Base-by-base conservation (phyloP, 2,888 invertebrate species). In the Chromoteleia sp. region DNA sequence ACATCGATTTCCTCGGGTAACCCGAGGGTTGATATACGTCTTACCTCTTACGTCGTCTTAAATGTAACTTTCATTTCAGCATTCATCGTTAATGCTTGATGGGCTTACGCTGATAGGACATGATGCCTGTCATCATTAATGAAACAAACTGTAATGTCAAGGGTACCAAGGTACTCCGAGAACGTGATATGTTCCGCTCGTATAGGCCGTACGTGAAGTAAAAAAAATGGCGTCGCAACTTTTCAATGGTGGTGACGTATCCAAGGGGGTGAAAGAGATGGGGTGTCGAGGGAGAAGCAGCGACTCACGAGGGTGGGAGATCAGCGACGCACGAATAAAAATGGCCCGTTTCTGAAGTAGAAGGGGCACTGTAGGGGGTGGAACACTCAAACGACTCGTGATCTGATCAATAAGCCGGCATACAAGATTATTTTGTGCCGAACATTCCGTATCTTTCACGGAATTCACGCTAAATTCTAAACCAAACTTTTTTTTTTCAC, bases 401-500 rank as follows among this genome's bases (percentile, higher is more conserved):
- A 89, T 91, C 89, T 89, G 89, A 91, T 90, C 90, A 88, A 90
- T 90, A 91, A 91, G 89, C 89, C 86, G 87, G 87, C 88, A 87
- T 88, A 85, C 87, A 84, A 87, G 86, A 86, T 87, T 87, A 86
- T 87, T 89, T 87, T 86, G 84, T 86, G 84, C 83, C 83, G 71
- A 78, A 78, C 78, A 56, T 78, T 82, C 58, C 65, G 61, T 70
- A 59, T 74, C 68, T 76, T 77, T 33, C 29, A 43, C 41, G 56
- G 58, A 68, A 79, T 43, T 56, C 52, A 61, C 71, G 41, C 39
- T 39, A 36, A 58, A 65, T 58, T 75, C 75, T 74, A 74, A 78
- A 50, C 36, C 45, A 19, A 52, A 59, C 43, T 59, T 43, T n/a
- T 30, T 75, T 56, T 74, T 25, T 65, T 63, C 48, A 65, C 39